Evolutionary conservation across 2,888 invertebrate genomes (phyloP), one percentile per base, ranked within the genome.

Genomic region (Rugalucina vietnamica): DNA sequence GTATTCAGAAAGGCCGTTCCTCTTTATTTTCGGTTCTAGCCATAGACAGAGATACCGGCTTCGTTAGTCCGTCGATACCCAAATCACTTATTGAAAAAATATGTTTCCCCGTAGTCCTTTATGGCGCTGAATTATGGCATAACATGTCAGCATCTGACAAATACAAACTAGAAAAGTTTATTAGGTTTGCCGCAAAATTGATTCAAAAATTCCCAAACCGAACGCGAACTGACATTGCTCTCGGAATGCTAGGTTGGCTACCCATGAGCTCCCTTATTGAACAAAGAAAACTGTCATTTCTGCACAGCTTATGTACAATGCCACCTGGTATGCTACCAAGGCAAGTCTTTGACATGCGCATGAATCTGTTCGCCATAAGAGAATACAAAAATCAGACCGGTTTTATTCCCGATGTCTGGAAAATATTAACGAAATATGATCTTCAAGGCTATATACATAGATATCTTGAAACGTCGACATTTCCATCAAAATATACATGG

Each of bases 11-110:
- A 60, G 60, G 60, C 5, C 24, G 60, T 1, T 3, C 60, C 8
- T 60, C 60, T 29, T 29, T 70, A 29, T 70, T 70, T 37, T 70
- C 70, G n/a, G 37, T 70, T n/a, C 37, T 70, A 70, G 70, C 70
- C 12, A 34, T 70, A 36, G 36, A 36, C 18, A 70, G 37, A n/a
- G 37, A 70, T n/a, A 70, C 70, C 1, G 29, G 70, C 2, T 24
- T 54, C n/a, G 60, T 57, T 3, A 75, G 32, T 36, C 75, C 75
- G 1, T 75, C 37, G 8, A 36, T 37, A 14, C 36, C 36, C 12
- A 36, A 34, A 37, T 36, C 49, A 12, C 29, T 43, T 24, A 5
- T 27, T 10, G 18, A 54, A 50, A 74, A 74, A 32, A 21, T 74
- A 32, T 50, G 32, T 18, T 21, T 74, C 54, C 54, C 74, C 1